These are phyloP conservation scores for Scolopax bukidnonensis DNA, from an alignment of 2,797 vertebrate species.

Conservation along the genomic window DNA sequence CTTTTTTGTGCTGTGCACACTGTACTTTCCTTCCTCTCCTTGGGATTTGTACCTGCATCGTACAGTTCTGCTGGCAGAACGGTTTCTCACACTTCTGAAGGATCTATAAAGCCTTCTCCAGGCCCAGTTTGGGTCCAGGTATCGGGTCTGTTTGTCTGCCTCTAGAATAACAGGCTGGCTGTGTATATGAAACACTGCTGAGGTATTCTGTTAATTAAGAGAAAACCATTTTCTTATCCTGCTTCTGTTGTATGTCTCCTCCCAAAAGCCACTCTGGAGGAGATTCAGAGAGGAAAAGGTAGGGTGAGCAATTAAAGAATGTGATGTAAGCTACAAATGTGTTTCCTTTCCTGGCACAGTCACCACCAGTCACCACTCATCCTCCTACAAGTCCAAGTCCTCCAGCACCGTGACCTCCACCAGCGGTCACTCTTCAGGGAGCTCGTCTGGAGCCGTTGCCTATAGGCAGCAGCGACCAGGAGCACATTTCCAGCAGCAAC, in stretches of 20 bases:
- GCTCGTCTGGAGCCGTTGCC: slow-evolving; percentile 82
- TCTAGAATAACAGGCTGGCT: slow-evolving; percentile 13
- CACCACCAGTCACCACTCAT: slow-evolving; percentile 90
- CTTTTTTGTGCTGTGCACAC: not conserved
- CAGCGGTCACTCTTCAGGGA: slow-evolving; percentile 89
- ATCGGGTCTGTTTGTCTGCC: not conserved
- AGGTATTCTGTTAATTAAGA: slow-evolving; percentile 34
- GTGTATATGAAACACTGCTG: not conserved
- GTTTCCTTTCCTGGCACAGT: slow-evolving; percentile 78
- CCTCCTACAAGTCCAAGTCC: slow-evolving; percentile 93
- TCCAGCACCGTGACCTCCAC: slow-evolving; percentile 88
- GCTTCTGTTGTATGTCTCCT: slow-evolving; percentile 57
- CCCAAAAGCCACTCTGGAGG: slow-evolving; percentile 49
- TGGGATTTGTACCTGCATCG: slow-evolving; percentile 16
- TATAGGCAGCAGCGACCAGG: slow-evolving; percentile 93
- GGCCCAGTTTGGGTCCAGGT: not conserved
- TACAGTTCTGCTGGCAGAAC: slow-evolving; percentile 41
- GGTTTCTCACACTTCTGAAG: slow-evolving; percentile 8
- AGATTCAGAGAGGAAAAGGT: slow-evolving; percentile 49
- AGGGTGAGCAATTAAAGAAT: slow-evolving; percentile 52
- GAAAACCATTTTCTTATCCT: slow-evolving; percentile 23
- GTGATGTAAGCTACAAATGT: slow-evolving; percentile 64
- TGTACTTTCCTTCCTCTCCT: not conserved
- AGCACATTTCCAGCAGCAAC: slow-evolving; percentile 96
- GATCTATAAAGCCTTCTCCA: slow-evolving; percentile 17